phyloP scores from a whole-genome alignment of 2,113 vertebrate species.

The Phoenicopterus ruber region DNA sequence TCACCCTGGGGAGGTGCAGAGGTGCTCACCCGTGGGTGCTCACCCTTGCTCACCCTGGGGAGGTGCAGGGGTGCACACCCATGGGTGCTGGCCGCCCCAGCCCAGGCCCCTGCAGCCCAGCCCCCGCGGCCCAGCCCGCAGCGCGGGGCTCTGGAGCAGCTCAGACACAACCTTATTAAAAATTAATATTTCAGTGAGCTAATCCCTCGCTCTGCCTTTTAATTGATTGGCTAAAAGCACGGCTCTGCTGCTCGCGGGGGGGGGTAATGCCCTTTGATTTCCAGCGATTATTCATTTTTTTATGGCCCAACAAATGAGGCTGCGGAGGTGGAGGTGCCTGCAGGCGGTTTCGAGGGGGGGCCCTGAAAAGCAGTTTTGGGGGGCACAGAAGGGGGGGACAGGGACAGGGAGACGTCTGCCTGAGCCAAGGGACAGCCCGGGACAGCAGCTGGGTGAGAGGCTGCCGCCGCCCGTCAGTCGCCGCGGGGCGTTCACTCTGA shows the following conservation, averaged over 20 bases:
- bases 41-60: not conserved
- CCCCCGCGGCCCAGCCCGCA: not conserved
- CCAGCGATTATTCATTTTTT: constrained; percentile 61
- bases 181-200: constrained; percentile 76
- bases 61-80: not conserved
- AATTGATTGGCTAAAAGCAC: constrained; percentile 77
- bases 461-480: not conserved
- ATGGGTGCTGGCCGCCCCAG: not conserved
- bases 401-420: not conserved
- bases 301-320: constrained; percentile 36
- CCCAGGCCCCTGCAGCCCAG: not conserved
- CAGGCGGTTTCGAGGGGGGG: not conserved
- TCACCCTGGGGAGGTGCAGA: not conserved
- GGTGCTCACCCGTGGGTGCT: not conserved
- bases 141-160: not conserved
- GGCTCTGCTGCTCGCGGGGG: not conserved
- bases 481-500: not conserved
- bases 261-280: constrained; percentile 23
- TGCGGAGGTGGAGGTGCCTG: not conserved
- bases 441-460: not conserved
- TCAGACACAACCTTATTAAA: constrained; percentile 73
- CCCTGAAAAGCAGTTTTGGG: not conserved
- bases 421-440: not conserved
- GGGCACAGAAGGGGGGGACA: too few relatives aligned
- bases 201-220: constrained; percentile 67